These are phyloP conservation scores for Thalpophila matura DNA, from an alignment of 2,888 invertebrate genomes.

Conservation along the genomic window DNA sequence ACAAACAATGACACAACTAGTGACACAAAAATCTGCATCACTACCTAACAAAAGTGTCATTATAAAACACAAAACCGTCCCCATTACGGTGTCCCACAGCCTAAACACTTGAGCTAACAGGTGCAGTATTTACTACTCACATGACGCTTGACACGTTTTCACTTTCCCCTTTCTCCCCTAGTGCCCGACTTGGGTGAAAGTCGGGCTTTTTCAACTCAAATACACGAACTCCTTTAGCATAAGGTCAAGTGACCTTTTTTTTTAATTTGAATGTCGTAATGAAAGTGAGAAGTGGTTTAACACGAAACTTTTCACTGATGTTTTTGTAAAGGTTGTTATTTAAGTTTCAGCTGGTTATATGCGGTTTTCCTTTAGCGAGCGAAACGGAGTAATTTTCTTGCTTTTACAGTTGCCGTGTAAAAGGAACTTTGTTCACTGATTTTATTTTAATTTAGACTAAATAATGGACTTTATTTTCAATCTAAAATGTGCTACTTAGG, in stretches of 20 bases:
- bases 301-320: slow-evolving; percentile 18
- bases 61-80: slow-evolving; percentile 39
- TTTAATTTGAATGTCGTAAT: slow-evolving; percentile 63
- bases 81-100: slow-evolving; percentile 49
- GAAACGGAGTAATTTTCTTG: slow-evolving; percentile 18
- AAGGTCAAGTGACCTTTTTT: slow-evolving; percentile 69
- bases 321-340: slow-evolving; percentile 34
- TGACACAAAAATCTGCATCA: slow-evolving; percentile 6
- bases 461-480: neutral
- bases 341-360: slow-evolving; percentile 28
- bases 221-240: slow-evolving; percentile 46
- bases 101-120: slow-evolving; percentile 62
- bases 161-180: slow-evolving; percentile 74
- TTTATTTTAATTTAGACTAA: slow-evolving; percentile 10
- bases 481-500: too few species aligned
- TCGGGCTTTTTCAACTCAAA: slow-evolving; percentile 47
- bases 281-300: slow-evolving; percentile 56
- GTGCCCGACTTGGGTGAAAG: slow-evolving; percentile 49
- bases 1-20: neutral
- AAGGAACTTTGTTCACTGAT: slow-evolving; percentile 1
- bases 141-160: slow-evolving; percentile 85
- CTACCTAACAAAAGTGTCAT: slow-evolving; percentile 31
- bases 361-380: slow-evolving; percentile 17
- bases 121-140: slow-evolving; percentile 66
- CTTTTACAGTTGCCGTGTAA: neutral